Evolutionary conservation across 2,888 invertebrate species (phyloP).

Genomic region (Idaea aversata): DNA sequence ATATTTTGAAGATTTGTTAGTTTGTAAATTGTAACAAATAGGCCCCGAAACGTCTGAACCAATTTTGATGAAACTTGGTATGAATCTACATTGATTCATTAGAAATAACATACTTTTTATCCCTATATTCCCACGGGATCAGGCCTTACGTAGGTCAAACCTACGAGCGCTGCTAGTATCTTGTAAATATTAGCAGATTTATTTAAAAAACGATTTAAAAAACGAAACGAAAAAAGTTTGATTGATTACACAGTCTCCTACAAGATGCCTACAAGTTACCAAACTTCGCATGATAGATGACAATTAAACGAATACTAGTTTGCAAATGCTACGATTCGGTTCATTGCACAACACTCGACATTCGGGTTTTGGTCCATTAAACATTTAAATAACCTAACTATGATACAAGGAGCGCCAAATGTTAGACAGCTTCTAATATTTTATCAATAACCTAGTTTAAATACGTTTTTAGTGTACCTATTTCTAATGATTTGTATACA

Average conservation of each 20-base stretch:
- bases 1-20: no score
- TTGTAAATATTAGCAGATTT: neutral
- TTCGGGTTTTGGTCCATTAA: conserved; percentile 8
- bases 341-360: conserved; percentile 15
- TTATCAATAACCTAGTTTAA: neutral
- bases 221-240: no score
- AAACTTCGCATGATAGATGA: conserved; percentile 30
- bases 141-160: no score
- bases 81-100: no score
- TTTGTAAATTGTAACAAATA: no score
- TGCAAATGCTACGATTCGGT: conserved; percentile 14
- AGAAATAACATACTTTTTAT: no score
- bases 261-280: conserved; percentile 24
- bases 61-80: no score
- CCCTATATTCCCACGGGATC: no score
- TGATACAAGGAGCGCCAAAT: neutral
- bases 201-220: neutral
- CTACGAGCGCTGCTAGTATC: neutral
- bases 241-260: conserved; percentile 22
- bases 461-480: neutral
- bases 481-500: neutral
- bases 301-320: conserved; percentile 23
- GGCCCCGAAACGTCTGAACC: no score
- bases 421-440: neutral
- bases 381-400: neutral